A percentile compares a stretch with the other conserved stretches of the same genome.
These are phyloP conservation scores for Pao palembangensis DNA, from an alignment of 2,113 vertebrate species.

Conservation along the genomic window DNA sequence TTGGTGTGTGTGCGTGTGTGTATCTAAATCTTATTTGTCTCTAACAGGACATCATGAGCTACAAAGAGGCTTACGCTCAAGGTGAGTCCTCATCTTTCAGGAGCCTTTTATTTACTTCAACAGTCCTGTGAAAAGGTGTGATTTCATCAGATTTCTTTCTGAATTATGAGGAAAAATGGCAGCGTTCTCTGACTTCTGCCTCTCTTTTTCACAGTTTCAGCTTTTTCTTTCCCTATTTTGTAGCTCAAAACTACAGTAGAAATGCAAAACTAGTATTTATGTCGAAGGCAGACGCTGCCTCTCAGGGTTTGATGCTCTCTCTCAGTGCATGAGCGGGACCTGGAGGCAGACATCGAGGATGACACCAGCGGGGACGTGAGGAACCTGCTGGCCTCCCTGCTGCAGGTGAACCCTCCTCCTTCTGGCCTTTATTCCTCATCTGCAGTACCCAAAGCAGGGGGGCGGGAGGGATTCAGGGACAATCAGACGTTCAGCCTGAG, in stretches of 20 bases:
- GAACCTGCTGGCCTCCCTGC: conserved; percentile 69
- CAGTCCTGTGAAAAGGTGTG: neutral
- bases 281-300: conserved; percentile 51
- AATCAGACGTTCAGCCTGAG: neutral
- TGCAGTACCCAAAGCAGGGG: neutral
- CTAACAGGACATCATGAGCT: conserved; percentile 68
- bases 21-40: conserved; percentile 3
- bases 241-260: too few relatives aligned
- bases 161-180: too few relatives aligned
- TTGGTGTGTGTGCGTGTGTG: too few relatives aligned
- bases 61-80: conserved; percentile 69
- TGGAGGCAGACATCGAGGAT: conserved; percentile 74
- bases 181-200: too few relatives aligned
- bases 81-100: conserved; percentile 48
- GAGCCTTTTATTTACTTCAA: conserved; percentile 16
- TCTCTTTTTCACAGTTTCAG: too few relatives aligned
- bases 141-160: conserved; percentile 4
- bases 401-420: conserved; percentile 63
- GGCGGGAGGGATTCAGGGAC: neutral
- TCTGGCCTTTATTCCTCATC: neutral
- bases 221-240: too few relatives aligned
- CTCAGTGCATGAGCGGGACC: conserved; percentile 68
- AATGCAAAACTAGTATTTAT: too few relatives aligned
- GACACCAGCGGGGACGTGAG: conserved; percentile 79
- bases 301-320: conserved; percentile 53